Evolutionary conservation across 2,113 vertebrate genomes (phyloP).

Genomic region (Oreocharis arfaki): DNA sequence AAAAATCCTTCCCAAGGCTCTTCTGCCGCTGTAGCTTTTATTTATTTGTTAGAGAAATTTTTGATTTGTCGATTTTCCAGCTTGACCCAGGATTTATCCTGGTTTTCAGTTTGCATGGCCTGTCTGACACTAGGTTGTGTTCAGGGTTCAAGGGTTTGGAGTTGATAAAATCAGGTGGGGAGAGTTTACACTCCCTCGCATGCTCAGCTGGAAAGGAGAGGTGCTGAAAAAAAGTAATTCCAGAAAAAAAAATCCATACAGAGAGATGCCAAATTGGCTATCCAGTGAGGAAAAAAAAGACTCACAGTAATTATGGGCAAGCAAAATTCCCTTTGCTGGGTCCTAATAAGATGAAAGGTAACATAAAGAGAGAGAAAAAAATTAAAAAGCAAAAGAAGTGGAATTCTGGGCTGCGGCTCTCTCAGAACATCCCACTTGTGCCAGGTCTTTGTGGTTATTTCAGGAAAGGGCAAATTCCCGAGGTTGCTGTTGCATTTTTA

Average conservation of each 20-base stretch:
- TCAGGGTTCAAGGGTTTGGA: background rate
- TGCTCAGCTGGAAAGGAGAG: background rate
- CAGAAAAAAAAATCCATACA: background rate
- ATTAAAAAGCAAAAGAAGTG: background rate
- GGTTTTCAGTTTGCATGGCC: background rate
- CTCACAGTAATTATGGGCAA: background rate
- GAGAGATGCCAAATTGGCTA: fast-evolving
- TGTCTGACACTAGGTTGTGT: background rate
- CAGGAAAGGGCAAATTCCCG: background rate
- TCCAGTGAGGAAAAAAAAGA: background rate
- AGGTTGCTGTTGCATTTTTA: background rate
- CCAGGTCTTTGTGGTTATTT: background rate
- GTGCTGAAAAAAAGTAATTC: background rate
- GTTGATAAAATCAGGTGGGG: background rate
- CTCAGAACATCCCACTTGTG: background rate
- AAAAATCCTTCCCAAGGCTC: background rate
- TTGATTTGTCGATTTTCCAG: background rate
- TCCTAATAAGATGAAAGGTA: background rate
- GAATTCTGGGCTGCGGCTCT: background rate
- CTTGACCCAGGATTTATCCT: background rate
- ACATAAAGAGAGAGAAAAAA: background rate
- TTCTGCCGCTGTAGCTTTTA: background rate
- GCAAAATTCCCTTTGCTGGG: background rate
- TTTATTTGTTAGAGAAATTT: background rate
- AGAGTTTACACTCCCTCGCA: background rate